A percentile compares a stretch with the other conserved stretches of the same genome.
Conservation (phyloP, 2,888 invertebrate species). For the Falcaria lacertinaria region DNA sequence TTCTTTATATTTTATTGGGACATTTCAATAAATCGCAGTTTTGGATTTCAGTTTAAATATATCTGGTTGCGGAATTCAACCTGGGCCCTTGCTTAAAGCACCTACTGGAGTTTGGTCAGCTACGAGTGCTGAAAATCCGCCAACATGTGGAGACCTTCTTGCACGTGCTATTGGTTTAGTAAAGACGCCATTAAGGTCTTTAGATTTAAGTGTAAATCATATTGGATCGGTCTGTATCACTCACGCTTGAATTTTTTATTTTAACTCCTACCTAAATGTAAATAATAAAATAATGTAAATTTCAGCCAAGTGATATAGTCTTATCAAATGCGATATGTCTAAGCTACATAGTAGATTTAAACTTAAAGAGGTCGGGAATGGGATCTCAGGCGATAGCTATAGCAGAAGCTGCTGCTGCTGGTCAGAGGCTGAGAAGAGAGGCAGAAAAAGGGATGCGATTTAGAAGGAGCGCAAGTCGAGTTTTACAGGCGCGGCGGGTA, state of each 20-base stretch:
- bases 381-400: constrained; percentile 59
- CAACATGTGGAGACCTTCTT: constrained; percentile 69
- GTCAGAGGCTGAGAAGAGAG: constrained; percentile 64
- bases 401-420: constrained; percentile 68
- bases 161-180: constrained; percentile 72
- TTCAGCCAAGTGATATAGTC: constrained; percentile 58
- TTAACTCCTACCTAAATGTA: too few species aligned
- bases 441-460: constrained; percentile 69
- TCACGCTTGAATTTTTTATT: too few species aligned
- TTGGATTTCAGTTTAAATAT: constrained; percentile 56
- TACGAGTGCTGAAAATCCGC: constrained; percentile 65
- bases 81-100: constrained; percentile 54
- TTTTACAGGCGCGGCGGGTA: constrained; percentile 66
- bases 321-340: constrained; percentile 69
- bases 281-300: constrained; percentile 18
- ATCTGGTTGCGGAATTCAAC: constrained; percentile 70
- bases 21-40: too few species aligned
- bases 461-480: constrained; percentile 65
- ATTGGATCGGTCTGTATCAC: constrained; percentile 61
- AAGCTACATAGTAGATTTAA: constrained; percentile 65
- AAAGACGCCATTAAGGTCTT: constrained; percentile 65
- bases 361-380: constrained; percentile 73
- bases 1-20: constrained; percentile 4
- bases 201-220: constrained; percentile 72
- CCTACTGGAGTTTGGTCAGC: constrained; percentile 74